Base-by-base conservation (phyloP, 2,113 vertebrate species). In the Brachirus orientalis region DNA sequence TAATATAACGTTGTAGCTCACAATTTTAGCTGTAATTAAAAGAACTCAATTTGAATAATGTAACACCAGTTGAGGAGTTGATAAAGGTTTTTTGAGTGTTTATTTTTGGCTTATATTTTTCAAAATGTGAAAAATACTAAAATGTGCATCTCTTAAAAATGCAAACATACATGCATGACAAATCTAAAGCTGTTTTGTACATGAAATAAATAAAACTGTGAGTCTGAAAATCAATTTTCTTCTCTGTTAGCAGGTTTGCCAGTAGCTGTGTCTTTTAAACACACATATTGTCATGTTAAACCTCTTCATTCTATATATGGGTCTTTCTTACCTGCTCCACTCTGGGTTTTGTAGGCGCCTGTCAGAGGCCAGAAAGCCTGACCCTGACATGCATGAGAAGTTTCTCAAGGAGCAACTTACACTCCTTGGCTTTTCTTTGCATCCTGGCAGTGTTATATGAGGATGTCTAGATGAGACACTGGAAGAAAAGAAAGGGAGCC, bases 381-480 rank as follows among this genome's bases (percentile, higher is more conserved):
- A 87, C 90, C 84, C 75, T 72, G 75, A 88, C 61, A 59, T 73
- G 22, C 61, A 4, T 77, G 62, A 69, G 73, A 74, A 75, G 57
- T 84, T 89, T 86, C 82, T 81, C 43, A 35, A 72, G 69, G 75
- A 78, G 65, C 71, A 76, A 75, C 63, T 71, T 12, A 36, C 59
- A 56, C 45, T 58, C 53, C 37, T 59, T 28, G 44, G 60, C 48
- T 85, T 40, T 41, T 86, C 54, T 68, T 28, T 62, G 56, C 55
- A 81, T 78, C 69, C 78, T 75, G 75, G 57, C 86, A 76, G 72
- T 69, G 69, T 67, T 78, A 81, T 71, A 71, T 77, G 64, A 85
- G 44, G 59, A 68, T 64, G 46, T 75, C 64, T 56, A 64, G 75
- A 70, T 59, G 73, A 75, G 63, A 70, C 44, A 63, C 57, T 35